These are phyloP conservation scores for Stratiolaelaps scimitus DNA, from an alignment of 1,140 invertebrate species.

Conservation along the genomic window DNA sequence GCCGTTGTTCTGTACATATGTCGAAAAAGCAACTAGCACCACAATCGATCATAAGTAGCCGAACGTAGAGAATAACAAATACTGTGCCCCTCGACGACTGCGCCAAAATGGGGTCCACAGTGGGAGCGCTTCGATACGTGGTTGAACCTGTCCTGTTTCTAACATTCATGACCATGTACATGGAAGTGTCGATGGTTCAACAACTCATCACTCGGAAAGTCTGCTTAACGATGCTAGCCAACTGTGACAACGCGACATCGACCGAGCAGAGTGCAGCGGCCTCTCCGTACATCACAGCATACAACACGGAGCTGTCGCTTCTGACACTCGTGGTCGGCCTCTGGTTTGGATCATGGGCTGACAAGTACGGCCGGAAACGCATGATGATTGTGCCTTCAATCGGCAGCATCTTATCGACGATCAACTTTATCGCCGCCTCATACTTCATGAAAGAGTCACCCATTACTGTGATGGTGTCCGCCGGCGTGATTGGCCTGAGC, in stretches of 20 bases:
- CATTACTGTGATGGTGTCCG: constrained; percentile 41
- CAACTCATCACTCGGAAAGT: constrained; percentile 44
- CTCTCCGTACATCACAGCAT: constrained; percentile 33
- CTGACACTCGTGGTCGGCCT: constrained; percentile 42
- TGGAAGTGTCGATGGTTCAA: constrained; percentile 43
- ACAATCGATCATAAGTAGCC: too few relatives aligned
- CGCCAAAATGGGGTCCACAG: too few relatives aligned
- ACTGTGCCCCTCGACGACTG: too few relatives aligned
- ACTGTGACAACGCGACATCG: constrained; percentile 37
- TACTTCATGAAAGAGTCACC: constrained; percentile 40
- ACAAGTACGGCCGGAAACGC: constrained; percentile 60
- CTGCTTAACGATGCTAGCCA: constrained; percentile 37
- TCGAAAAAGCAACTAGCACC: too few relatives aligned
- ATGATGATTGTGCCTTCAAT: constrained; percentile 68
- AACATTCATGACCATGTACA: constrained; percentile 44
- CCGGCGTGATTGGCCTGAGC: constrained; percentile 47
- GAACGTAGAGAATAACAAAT: too few relatives aligned
- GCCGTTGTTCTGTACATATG: too few relatives aligned
- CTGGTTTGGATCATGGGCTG: constrained; percentile 52
- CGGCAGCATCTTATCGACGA: constrained; percentile 60
- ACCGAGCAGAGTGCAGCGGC: constrained; percentile 35
- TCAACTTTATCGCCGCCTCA: constrained; percentile 62
- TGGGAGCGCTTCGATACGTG: constrained; percentile 1
- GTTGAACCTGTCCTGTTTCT: constrained; percentile 47
- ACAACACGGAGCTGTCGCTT: constrained; percentile 41